Evolutionary conservation across 2,113 vertebrate genomes (phyloP).

Genomic region (Sinosuthora webbiana): DNA sequence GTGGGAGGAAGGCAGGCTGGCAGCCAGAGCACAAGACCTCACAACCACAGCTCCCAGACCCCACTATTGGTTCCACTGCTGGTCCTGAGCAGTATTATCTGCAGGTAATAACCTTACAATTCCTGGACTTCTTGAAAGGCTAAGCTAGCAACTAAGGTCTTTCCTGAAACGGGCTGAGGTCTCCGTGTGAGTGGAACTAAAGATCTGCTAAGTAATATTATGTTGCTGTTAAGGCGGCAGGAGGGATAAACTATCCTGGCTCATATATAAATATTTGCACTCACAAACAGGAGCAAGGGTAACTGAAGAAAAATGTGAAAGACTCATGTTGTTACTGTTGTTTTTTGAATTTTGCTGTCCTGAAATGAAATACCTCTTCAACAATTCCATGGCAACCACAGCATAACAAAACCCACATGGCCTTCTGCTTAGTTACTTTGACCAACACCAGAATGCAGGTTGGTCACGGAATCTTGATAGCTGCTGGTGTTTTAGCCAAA

Average conservation of each 20-base stretch:
- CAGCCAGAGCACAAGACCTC: background rate
- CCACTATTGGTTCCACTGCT: background rate
- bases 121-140: background rate
- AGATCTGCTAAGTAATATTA: background rate
- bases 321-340: background rate
- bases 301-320: constrained; percentile 17
- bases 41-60: background rate
- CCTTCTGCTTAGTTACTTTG: background rate
- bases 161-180: background rate
- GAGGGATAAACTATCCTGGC: constrained; percentile 34
- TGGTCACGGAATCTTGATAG: background rate
- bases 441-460: background rate
- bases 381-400: background rate
- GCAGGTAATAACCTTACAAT: background rate
- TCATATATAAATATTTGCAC: constrained; percentile 37
- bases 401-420: background rate
- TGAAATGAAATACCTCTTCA: background rate
- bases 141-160: background rate
- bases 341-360: background rate
- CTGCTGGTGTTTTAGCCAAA: background rate
- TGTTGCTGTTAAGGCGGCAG: background rate
- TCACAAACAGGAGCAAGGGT: background rate
- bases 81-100: background rate
- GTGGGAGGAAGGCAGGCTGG: background rate
- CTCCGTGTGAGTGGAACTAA: background rate